Percentiles rank a stretch among this genome's conserved stretches.
phyloP scores from a whole-genome alignment of 1,140 invertebrate species.

The Hormaphis cornu region DNA sequence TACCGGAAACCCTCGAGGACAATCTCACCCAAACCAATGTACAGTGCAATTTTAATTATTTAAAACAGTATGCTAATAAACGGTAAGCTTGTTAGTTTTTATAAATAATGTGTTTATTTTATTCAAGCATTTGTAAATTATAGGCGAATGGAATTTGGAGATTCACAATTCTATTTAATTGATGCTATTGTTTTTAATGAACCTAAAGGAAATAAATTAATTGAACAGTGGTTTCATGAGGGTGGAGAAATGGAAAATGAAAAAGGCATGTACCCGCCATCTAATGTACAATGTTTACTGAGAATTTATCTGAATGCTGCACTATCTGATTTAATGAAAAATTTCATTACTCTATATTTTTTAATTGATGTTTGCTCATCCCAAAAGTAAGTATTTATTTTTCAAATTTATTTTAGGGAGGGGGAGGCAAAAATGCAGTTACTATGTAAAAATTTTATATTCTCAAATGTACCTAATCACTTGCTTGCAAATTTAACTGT shows the following conservation, averaged over 20 bases:
- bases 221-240: constrained; percentile 56
- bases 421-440: too few relatives aligned
- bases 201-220: constrained; percentile 43
- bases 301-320: constrained; percentile 60
- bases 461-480: too few relatives aligned
- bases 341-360: constrained; percentile 67
- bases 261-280: constrained; percentile 65
- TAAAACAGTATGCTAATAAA: constrained; percentile 50
- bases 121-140: constrained; percentile 35
- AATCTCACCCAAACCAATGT: background rate
- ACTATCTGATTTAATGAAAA: constrained; percentile 52
- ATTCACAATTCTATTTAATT: constrained; percentile 45
- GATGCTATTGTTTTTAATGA: constrained; percentile 52
- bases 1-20: constrained; percentile 47
- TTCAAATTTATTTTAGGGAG: background rate
- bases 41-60: background rate
- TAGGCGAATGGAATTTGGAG: constrained; percentile 40
- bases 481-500: too few relatives aligned
- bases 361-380: constrained; percentile 57
- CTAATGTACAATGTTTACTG: constrained; percentile 64
- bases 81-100: constrained; percentile 35
- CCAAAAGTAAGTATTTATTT: constrained; percentile 10
- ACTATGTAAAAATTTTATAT: too few relatives aligned
- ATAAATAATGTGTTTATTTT: too few relatives aligned
- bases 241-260: constrained; percentile 49